Evolutionary conservation across 2,113 vertebrate genomes (phyloP).

Genomic region (Carettochelys insculpta): DNA sequence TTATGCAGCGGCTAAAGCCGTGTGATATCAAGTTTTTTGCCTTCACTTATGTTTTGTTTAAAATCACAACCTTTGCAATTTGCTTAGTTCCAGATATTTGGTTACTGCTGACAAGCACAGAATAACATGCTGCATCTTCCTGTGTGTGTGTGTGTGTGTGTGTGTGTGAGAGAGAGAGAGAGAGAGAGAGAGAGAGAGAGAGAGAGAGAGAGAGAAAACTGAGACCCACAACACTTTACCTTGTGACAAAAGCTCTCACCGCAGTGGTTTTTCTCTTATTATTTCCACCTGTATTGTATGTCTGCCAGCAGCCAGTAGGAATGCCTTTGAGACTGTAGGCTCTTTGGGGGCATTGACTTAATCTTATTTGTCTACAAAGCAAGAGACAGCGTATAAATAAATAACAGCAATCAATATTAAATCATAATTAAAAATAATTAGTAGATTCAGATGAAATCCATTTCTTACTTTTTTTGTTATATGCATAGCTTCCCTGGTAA

Average conservation of each 20-base stretch:
- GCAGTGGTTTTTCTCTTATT: background rate
- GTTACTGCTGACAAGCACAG: background rate
- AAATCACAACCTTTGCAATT: slow-evolving; percentile 12
- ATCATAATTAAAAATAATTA: background rate
- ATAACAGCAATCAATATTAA: background rate
- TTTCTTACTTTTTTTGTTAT: too few relatives aligned
- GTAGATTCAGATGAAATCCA: background rate
- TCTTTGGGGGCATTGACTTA: background rate
- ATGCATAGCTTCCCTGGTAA: background rate
- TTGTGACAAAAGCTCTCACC: background rate
- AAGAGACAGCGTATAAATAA: background rate
- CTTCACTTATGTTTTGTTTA: slow-evolving; percentile 29
- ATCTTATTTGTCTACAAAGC: background rate
- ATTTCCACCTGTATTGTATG: background rate
- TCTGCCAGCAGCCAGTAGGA: background rate
- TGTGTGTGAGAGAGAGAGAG: background rate
- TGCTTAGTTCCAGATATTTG: background rate
- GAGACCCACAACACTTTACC: background rate
- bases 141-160: background rate
- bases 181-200: too few relatives aligned
- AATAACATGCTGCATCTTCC: background rate
- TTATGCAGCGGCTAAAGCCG: slow-evolving; percentile 21
- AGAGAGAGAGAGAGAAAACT: background rate
- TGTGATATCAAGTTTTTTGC: background rate
- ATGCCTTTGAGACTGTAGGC: background rate